Evolutionary conservation across 2,113 vertebrate genomes (phyloP).

Genomic region (Circaetus cinerascens): DNA sequence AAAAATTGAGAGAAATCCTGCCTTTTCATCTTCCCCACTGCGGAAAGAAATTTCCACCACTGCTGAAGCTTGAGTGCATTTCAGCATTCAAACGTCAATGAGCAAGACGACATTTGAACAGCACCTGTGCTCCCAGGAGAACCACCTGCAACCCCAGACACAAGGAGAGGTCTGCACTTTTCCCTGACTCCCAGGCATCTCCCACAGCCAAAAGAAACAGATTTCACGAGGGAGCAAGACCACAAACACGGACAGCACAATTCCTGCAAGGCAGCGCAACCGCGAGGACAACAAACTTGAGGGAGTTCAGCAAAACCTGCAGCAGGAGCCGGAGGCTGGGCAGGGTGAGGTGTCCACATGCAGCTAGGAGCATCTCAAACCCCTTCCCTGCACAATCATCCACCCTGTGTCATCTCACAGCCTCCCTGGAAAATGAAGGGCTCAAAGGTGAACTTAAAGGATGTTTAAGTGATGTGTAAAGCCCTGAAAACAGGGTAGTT

Average conservation of each 20-base stretch:
- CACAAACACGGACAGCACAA: not conserved
- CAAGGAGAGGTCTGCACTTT: not conserved
- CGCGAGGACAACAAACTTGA: accelerated
- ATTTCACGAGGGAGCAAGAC: not conserved
- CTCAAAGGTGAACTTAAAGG: not conserved
- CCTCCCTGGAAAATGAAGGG: not conserved
- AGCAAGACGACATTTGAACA: not conserved
- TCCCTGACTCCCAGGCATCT: not conserved
- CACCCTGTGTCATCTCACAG: not conserved
- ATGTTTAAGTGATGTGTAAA: not conserved
- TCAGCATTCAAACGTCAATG: not conserved
- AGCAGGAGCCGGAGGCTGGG: not conserved
- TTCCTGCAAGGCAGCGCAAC: not conserved
- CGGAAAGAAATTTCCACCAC: not conserved
- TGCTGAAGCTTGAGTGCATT: not conserved
- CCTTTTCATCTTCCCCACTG: not conserved
- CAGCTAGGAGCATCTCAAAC: not conserved
- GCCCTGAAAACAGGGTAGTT: not conserved
- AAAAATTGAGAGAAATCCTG: not conserved
- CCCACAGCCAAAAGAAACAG: not conserved
- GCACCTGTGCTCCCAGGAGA: accelerated
- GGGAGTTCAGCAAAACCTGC: not conserved
- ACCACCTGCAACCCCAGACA: not conserved
- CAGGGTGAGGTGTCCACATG: not conserved
- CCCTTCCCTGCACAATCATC: not conserved